These are phyloP conservation scores for Tetragnatha versicolor DNA, from an alignment of 1,140 invertebrate species.

Conservation along the genomic window DNA sequence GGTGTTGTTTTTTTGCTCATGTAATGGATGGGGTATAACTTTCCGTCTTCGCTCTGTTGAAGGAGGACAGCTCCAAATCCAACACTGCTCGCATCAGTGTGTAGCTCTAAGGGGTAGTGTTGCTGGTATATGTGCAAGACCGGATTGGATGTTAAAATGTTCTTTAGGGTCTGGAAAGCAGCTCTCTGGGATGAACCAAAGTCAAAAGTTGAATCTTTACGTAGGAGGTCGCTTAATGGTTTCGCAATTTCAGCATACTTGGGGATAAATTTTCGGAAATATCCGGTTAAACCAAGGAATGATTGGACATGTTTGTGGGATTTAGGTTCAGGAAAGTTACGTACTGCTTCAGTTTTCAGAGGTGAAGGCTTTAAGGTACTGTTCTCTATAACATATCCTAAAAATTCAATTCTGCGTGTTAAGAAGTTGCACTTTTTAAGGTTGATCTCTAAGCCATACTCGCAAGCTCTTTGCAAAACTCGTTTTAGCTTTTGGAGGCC, in stretches of 20 bases:
- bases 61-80: conserved; percentile 22
- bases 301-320: conserved; percentile 56
- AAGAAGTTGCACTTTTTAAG: conserved; percentile 40
- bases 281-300: conserved; percentile 61
- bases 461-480: no score
- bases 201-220: neutral
- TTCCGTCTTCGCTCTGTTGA: neutral
- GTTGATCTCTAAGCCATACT: conserved; percentile 17
- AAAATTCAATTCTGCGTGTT: conserved; percentile 14
- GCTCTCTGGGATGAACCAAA: neutral
- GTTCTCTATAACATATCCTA: no score
- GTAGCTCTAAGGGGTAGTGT: neutral
- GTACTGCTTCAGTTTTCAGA: conserved; percentile 10
- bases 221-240: conserved; percentile 10
- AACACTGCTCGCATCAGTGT: conserved; percentile 8
- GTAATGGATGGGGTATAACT: neutral
- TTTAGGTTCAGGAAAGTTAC: conserved; percentile 57
- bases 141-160: neutral
- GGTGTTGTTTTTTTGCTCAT: no score
- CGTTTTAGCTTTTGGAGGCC: neutral
- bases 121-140: neutral
- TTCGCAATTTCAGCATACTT: conserved; percentile 60
- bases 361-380: conserved; percentile 6
- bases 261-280: conserved; percentile 61
- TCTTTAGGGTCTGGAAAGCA: neutral